Conservation (phyloP, 2,888 invertebrate genomes). For the Caenorhabditis sinica region DNA sequence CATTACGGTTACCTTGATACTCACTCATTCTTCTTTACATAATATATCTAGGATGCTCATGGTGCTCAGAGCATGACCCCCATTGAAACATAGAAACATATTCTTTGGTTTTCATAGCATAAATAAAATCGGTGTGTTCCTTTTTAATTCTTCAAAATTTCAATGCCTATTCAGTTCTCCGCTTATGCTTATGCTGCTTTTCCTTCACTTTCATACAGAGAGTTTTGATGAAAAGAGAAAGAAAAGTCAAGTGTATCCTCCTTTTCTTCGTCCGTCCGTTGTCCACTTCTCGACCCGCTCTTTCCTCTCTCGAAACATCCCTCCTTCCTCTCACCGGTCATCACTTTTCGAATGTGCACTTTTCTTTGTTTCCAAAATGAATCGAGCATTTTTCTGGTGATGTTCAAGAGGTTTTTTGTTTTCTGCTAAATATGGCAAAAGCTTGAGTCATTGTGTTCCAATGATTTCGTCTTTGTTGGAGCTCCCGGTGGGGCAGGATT, state of each 20-base stretch:
- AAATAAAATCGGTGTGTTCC: not conserved
- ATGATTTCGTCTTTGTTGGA: not conserved
- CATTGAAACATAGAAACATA: not conserved
- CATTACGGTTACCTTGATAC: not conserved
- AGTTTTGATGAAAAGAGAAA: conserved; percentile 30
- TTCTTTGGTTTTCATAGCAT: not conserved
- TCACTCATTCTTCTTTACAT: too few relatives aligned
- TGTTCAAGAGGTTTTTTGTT: conserved; percentile 13
- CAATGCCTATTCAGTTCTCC: conserved; percentile 34
- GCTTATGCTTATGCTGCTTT: conserved; percentile 36
- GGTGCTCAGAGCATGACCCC: not conserved
- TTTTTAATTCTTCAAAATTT: not conserved
- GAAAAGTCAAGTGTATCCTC: conserved; percentile 41
- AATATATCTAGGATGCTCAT: not conserved
- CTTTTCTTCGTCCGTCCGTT: conserved; percentile 23
- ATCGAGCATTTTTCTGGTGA: not conserved
- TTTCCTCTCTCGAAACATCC: conserved; percentile 37
- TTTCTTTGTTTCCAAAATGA: not conserved
- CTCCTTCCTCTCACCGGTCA: conserved; percentile 12
- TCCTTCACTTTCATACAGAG: not conserved
- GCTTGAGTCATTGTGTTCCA: not conserved
- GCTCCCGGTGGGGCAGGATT: too few relatives aligned
- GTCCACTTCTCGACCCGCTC: conserved; percentile 46
- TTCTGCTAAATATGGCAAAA: conserved; percentile 4
- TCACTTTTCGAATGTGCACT: conserved; percentile 28